These are phyloP conservation scores for Eilema sororculum DNA, from an alignment of 2,888 invertebrate species.

Conservation along the genomic window DNA sequence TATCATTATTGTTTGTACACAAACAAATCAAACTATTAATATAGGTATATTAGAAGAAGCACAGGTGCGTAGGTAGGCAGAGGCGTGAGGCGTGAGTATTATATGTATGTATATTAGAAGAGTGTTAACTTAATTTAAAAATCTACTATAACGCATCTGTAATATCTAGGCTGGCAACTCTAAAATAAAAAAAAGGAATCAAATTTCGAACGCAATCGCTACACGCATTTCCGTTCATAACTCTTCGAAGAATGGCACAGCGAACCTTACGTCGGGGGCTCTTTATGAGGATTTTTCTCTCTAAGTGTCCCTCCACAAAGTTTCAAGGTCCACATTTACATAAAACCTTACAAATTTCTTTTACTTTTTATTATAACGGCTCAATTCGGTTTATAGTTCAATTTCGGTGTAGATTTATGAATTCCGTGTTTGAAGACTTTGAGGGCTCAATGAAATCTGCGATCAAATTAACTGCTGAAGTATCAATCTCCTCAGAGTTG, in stretches of 20 bases:
- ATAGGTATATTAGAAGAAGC: too few species aligned
- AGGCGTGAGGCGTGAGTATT: too few species aligned
- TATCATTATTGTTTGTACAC: too few species aligned
- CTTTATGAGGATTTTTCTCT: conserved; percentile 37
- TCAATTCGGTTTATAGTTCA: conserved; percentile 45
- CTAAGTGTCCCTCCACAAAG: conserved; percentile 26
- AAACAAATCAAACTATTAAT: too few species aligned
- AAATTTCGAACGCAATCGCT: conserved; percentile 24
- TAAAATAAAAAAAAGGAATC: not conserved
- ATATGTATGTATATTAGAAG: too few species aligned
- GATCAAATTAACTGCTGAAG: not conserved
- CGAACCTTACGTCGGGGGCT: conserved; percentile 29
- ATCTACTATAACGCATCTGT: not conserved
- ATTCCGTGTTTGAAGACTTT: conserved; percentile 23
- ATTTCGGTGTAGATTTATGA: conserved; percentile 36
- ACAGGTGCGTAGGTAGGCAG: too few species aligned
- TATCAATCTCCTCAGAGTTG: not conserved
- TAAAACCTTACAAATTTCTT: conserved; percentile 38
- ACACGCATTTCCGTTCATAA: conserved; percentile 32
- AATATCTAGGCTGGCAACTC: not conserved
- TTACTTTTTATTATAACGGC: conserved; percentile 41
- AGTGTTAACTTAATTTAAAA: too few species aligned
- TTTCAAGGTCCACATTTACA: conserved; percentile 45
- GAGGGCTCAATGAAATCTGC: not conserved
- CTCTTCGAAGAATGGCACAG: conserved; percentile 31